Conservation (phyloP, 2,113 vertebrate genomes). For the Trachemys scripta region DNA sequence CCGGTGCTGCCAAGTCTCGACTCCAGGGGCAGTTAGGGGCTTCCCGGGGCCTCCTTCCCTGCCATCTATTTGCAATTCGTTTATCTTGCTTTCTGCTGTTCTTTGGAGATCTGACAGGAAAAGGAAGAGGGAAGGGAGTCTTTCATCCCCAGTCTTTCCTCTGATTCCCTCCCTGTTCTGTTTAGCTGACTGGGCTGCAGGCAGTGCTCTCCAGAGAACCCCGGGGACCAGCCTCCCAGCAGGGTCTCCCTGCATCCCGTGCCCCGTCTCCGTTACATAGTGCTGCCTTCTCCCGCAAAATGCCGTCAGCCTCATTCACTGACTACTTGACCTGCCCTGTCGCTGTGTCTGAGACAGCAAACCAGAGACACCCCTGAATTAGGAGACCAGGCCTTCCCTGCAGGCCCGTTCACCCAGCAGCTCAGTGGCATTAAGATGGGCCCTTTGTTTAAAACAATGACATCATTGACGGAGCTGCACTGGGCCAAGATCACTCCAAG, state of each 20-base stretch:
- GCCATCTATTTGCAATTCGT: not conserved
- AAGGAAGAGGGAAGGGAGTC: accelerated
- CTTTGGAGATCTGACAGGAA: not conserved
- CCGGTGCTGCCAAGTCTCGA: not conserved
- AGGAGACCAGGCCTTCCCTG: not conserved
- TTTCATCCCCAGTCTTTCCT: not conserved
- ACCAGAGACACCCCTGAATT: not conserved
- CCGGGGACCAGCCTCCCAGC: not conserved
- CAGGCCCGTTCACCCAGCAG: constrained; percentile 25
- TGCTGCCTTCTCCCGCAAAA: not conserved
- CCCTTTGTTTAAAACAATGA: constrained; percentile 73
- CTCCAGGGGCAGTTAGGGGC: not conserved
- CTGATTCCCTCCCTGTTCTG: not conserved
- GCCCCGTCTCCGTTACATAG: not conserved
- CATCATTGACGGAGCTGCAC: constrained; percentile 71
- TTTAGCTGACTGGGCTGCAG: not conserved
- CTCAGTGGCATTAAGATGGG: not conserved
- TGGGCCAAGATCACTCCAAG: not conserved
- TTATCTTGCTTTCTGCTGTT: not conserved
- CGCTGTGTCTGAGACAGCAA: accelerated
- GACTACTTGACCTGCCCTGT: not conserved
- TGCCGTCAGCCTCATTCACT: accelerated
- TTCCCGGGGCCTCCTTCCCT: not conserved
- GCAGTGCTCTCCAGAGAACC: accelerated
- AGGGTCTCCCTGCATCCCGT: not conserved